phyloP scores from a whole-genome alignment of 2,113 vertebrate genomes.

The Morone chrysops region DNA sequence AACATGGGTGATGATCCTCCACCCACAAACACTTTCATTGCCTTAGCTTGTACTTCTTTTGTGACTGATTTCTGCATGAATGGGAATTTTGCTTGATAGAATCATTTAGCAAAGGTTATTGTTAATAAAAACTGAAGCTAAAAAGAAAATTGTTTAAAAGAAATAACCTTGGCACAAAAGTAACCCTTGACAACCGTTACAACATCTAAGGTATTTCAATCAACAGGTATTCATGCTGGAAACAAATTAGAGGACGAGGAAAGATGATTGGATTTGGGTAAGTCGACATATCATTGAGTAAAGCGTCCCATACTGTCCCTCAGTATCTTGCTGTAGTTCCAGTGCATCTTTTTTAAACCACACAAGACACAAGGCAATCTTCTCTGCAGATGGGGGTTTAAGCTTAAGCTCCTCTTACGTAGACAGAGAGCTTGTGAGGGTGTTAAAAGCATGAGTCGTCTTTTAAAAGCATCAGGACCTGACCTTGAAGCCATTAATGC shows the following conservation, averaged over 20 bases:
- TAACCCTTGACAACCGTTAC: too few species aligned
- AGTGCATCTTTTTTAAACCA: slow-evolving; percentile 2
- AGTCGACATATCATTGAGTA: not conserved
- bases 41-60: not conserved
- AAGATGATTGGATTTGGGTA: not conserved
- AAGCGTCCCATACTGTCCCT: not conserved
- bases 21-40: not conserved
- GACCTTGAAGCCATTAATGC: slow-evolving; percentile 67
- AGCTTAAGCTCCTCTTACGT: slow-evolving; percentile 39
- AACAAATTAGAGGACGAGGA: not conserved
- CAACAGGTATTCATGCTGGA: too few species aligned
- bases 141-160: not conserved
- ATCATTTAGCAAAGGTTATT: not conserved
- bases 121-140: not conserved
- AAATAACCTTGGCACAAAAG: not conserved
- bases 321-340: not conserved
- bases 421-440: slow-evolving; percentile 15
- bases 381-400: slow-evolving; percentile 4
- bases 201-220: not conserved
- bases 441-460: slow-evolving; percentile 54
- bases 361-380: slow-evolving; percentile 18
- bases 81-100: not conserved
- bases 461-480: slow-evolving; percentile 60
- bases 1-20: too few species aligned
- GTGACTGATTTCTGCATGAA: not conserved